phyloP scores from a whole-genome alignment of 2,888 invertebrate genomes.

The Eubasilissa splendida region DNA sequence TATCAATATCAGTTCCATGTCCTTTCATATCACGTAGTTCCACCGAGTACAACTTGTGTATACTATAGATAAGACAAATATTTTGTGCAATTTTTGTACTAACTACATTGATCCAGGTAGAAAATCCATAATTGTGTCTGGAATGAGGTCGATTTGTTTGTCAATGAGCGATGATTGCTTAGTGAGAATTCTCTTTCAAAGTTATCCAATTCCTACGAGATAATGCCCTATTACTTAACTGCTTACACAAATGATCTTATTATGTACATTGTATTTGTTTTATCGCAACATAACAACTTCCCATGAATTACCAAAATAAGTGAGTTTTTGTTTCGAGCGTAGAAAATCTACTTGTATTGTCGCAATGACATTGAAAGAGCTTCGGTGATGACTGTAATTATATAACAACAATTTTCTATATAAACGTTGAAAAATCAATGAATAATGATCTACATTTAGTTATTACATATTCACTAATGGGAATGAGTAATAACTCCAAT shows the following conservation, averaged over 20 bases:
- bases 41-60: too few relatives aligned
- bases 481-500: too few relatives aligned
- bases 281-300: slow-evolving; percentile 10
- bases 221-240: slow-evolving; percentile 31
- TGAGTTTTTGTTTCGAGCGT: slow-evolving; percentile 9
- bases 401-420: not conserved
- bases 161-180: slow-evolving; percentile 12
- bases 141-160: slow-evolving; percentile 18
- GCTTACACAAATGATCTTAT: slow-evolving; percentile 16
- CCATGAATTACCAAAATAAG: slow-evolving; percentile 32
- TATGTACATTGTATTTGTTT: slow-evolving; percentile 12
- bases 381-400: slow-evolving; percentile 11
- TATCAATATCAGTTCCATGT: too few relatives aligned
- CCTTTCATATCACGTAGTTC: too few relatives aligned
- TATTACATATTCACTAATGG: too few relatives aligned
- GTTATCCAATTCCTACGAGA: slow-evolving; percentile 26
- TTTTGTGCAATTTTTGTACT: not conserved
- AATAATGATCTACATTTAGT: not conserved
- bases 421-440: slow-evolving; percentile 12
- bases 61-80: not conserved
- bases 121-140: not conserved
- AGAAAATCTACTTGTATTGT: slow-evolving; percentile 23
- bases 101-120: not conserved
- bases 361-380: slow-evolving; percentile 34
- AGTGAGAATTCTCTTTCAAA: slow-evolving; percentile 9